phyloP scores from a whole-genome alignment of 1,140 invertebrate genomes.

The Sycobia sp. region DNA sequence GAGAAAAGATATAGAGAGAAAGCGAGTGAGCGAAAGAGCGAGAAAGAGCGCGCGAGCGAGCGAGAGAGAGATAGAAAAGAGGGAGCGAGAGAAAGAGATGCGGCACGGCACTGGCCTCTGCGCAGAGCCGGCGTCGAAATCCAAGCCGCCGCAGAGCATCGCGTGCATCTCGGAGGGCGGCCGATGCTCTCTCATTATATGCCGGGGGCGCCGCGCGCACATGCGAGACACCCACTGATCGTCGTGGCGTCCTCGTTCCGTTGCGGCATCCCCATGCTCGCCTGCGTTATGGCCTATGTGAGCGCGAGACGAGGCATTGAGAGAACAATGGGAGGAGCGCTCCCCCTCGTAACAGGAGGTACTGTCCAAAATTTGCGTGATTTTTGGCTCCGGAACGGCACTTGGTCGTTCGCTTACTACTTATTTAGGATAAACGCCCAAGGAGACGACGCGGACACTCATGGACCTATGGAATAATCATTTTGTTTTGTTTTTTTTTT shows the following conservation, averaged over 20 bases:
- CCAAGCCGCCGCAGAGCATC: too few relatives aligned
- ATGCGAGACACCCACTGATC: constrained; percentile 2
- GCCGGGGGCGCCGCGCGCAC: too few relatives aligned
- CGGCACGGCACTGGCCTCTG: too few relatives aligned
- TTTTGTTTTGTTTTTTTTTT: constrained; percentile 10
- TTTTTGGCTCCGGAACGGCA: constrained; percentile 34
- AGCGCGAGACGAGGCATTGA: constrained; percentile 24
- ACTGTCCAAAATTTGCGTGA: constrained; percentile 48
- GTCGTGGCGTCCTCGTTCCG: neutral
- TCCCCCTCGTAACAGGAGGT: constrained; percentile 47
- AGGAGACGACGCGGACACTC: constrained; percentile 26
- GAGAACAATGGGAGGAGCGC: constrained; percentile 34
- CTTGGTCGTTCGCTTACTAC: constrained; percentile 27
- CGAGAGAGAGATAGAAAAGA: too few relatives aligned
- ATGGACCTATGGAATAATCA: neutral
- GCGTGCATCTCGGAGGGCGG: too few relatives aligned
- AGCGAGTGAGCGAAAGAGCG: too few relatives aligned
- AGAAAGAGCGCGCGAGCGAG: too few relatives aligned
- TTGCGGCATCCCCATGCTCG: neutral
- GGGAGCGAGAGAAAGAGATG: too few relatives aligned
- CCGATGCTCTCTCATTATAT: too few relatives aligned
- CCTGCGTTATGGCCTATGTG: constrained; percentile 11
- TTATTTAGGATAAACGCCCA: constrained; percentile 34
- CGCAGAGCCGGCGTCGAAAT: too few relatives aligned
- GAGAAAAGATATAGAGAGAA: too few relatives aligned